Conservation (phyloP, 2,113 vertebrate species). For the Chamaea fasciata region DNA sequence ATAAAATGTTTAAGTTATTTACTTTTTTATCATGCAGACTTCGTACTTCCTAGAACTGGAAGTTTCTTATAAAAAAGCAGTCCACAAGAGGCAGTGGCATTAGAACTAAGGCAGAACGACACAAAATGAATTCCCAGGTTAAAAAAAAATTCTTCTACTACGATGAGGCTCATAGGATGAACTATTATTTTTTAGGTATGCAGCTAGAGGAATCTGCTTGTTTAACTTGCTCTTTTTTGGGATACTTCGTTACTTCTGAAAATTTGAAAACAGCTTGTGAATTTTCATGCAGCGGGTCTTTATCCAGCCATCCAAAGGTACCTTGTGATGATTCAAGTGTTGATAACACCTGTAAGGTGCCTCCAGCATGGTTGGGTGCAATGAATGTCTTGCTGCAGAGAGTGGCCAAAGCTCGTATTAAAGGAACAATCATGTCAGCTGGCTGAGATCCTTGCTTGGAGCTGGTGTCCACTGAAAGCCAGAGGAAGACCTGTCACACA, state of each 20-base stretch:
- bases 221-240: neutral
- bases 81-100: neutral
- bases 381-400: neutral
- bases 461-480: neutral
- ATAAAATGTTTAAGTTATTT: neutral
- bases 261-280: neutral
- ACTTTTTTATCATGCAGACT: neutral
- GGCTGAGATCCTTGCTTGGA: neutral
- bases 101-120: neutral
- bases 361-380: neutral
- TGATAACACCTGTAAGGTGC: neutral
- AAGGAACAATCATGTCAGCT: neutral
- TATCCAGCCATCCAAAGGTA: neutral
- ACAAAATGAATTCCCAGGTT: neutral
- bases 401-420: neutral
- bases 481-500: neutral
- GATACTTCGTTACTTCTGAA: neutral
- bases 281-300: neutral
- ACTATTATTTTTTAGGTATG: neutral
- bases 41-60: neutral
- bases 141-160: neutral
- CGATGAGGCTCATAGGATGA: neutral
- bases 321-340: slow-evolving; percentile 1
- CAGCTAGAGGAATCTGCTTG: neutral
- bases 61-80: neutral